Base-by-base conservation (phyloP, 1,140 invertebrate genomes). In the Aphaenogaster ashmeadi region DNA sequence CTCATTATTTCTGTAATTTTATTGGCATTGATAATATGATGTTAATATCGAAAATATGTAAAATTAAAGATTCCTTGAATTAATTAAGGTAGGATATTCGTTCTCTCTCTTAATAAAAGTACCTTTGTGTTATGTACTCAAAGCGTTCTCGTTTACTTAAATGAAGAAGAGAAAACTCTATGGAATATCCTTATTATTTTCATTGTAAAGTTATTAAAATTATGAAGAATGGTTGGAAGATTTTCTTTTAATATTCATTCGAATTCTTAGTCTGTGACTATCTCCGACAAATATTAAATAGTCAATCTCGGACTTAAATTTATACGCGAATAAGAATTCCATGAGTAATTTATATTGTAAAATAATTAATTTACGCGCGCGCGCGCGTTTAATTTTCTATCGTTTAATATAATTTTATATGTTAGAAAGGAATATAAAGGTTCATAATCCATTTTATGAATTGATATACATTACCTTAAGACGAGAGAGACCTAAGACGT, bases 1-100 rank as follows among this genome's bases (percentile, higher is more conserved):
- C 15, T 27, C 6, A 36, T 44, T 47, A 27, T 9, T 3, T 36
- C 54, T 56, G 54, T 56, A 27, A 67, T 52, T 67, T 33, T 13
- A 50, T 80, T 66, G 11, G n/a, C 4, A 67, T 54, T 21, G 3
- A 54, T 54, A 33, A 58, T 21, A 18, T 27, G 3, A 67, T n/a
- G 27, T 18, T 18, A 41, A 52, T 67, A 56, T 54, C 0, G 21
- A 41, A 44, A 81, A 56, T 80, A 56, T 41, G 21, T 27, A 56
- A 41, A 69, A 69, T 56, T 38, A 27, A 52, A 38, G 15, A 81
- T 52, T 81, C 21, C 18, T 81, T 54, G 47, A 71, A 69, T 69
- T 54, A 69, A 81, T 54, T 27, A 81, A 18, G 18, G 3, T 2
- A 13, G 6, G 3, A 33, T 60, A 77, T 62, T 78, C 6, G 21